Evolutionary conservation across 2,113 vertebrate genomes (phyloP), one percentile per base, ranked within the genome.

Genomic region (Triplophysa tibetana): DNA sequence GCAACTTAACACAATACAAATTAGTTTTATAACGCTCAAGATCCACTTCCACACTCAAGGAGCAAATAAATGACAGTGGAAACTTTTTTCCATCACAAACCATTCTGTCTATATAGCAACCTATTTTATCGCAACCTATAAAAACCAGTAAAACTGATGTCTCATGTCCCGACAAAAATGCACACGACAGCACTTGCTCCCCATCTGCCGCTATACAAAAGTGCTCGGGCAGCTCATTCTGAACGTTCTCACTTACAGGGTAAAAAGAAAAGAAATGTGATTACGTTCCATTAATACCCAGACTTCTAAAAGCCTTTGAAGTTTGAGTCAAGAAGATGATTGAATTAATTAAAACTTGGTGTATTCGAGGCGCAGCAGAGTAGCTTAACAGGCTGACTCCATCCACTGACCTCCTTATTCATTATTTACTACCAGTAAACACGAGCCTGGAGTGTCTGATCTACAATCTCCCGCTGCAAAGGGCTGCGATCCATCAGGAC

Each of bases 321-420:
- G 86, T 81, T 74, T 52, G 13, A 88, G 85, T 91, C 82, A 88
- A 86, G 86, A 81, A 83, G 78, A 86, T 70, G 86, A 91, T 89
- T 89, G 88, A 87, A 91, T 91, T 89, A 88, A 92, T 92, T 90
- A 89, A 91, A 90, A 85, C 81, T 89, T 56, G 82, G 80, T 87
- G 85, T 88, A 86, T 72, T 52, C 56, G 77, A 77, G 76, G 86
- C 83, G 87, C 78, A 60, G 83, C 81, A 62, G 79, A 79, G 45
- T 77, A 85, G 87, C 89, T 88, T 88, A 86, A 74, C 82, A 83
- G 82, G 79, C 85, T 17, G 23, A 61, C 29, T 45, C 63, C 78
- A 81, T 83, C 24, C 75, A 56, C 29, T 86, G 85, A 87, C 82
- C 84, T 75, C 65, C 41, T 84, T 77, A 90, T 90, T 80, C 87